Conservation (phyloP, 2,113 vertebrate species). For the Gymnorhina tibicen region DNA sequence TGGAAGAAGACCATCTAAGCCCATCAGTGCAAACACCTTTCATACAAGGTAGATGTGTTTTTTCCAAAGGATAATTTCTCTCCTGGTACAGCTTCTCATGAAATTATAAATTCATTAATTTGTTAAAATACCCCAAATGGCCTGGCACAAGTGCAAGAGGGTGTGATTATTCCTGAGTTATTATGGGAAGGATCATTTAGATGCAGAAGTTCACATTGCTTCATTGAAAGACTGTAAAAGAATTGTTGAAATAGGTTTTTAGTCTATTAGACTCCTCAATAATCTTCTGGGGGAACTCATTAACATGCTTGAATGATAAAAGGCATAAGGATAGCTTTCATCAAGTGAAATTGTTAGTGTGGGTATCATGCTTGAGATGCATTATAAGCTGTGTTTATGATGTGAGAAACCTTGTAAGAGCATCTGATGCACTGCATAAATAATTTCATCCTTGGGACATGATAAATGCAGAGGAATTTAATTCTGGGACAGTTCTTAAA, state of each 20-base stretch:
- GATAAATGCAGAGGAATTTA: not conserved
- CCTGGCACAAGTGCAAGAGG: not conserved
- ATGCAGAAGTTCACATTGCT: slow-evolving; percentile 2
- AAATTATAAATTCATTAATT: slow-evolving; percentile 1
- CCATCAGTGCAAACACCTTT: not conserved
- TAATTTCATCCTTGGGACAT: not conserved
- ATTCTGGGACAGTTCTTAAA: not conserved
- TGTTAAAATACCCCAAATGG: not conserved
- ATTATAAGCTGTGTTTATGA: slow-evolving; percentile 6
- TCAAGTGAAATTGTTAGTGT: not conserved
- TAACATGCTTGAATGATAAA: slow-evolving; percentile 41
- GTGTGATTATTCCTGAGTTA: not conserved
- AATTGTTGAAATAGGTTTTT: slow-evolving; percentile 14
- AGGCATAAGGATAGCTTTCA: slow-evolving; percentile 15
- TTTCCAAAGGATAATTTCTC: not conserved
- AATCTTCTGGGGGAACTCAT: slow-evolving; percentile 24
- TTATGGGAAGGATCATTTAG: not conserved
- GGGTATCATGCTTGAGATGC: not conserved
- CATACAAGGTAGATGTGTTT: not conserved
- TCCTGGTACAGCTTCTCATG: not conserved
- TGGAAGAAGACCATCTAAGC: not conserved
- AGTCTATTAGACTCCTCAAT: not conserved
- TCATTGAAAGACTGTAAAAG: not conserved
- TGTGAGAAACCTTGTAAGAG: slow-evolving; percentile 16
- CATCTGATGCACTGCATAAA: not conserved